A percentile compares a stretch with the other conserved stretches of the same genome.
Evolutionary conservation across 2,113 vertebrate genomes (phyloP).

Genomic region (Mormoops blainvillei): DNA sequence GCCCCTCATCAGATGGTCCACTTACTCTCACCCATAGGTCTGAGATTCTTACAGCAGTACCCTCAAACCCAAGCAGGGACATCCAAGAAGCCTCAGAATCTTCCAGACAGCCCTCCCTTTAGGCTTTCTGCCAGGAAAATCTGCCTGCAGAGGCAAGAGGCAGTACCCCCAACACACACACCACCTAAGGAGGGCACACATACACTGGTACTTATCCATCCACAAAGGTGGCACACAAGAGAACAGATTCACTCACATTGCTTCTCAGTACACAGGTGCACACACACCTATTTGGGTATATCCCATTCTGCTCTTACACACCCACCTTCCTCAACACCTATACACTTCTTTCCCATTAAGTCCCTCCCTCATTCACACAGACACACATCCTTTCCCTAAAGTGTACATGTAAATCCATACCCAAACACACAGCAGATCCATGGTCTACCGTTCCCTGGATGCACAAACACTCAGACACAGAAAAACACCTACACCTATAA

Average conservation of each 20-base stretch:
- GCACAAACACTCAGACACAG: neutral
- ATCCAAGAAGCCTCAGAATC: neutral
- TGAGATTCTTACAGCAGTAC: neutral
- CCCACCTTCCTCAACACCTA: neutral
- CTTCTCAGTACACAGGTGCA: neutral
- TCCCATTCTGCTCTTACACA: neutral
- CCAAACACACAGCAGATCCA: neutral
- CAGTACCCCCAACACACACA: neutral
- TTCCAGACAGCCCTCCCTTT: neutral
- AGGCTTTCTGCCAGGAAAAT: slow-evolving; percentile 39
- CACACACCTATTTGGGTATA: neutral
- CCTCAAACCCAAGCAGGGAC: neutral
- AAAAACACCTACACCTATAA: slow-evolving; percentile 50
- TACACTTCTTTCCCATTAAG: slow-evolving; percentile 2
- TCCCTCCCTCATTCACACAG: neutral
- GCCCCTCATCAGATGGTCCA: neutral
- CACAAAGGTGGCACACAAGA: neutral
- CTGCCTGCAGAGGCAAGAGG: slow-evolving; percentile 21
- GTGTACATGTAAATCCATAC: neutral
- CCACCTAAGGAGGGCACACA: neutral
- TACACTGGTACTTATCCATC: neutral
- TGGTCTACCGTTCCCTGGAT: neutral
- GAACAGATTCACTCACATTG: neutral
- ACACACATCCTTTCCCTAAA: neutral
- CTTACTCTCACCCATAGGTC: neutral